These are phyloP conservation scores for Brachypodius melanocephalos DNA, from an alignment of 2,113 vertebrate species.

Conservation along the genomic window DNA sequence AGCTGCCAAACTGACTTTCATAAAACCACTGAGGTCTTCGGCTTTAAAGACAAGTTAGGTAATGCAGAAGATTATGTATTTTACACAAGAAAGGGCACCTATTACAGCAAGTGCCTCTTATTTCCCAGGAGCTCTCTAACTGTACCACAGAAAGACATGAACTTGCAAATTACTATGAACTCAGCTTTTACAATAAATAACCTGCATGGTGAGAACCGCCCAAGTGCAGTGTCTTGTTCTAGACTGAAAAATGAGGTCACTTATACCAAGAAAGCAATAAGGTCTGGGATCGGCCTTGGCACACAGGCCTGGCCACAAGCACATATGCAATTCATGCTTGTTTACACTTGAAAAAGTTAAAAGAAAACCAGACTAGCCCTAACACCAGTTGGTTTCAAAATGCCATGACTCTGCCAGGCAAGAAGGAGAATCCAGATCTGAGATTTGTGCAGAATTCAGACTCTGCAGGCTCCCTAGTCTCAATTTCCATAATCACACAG, in stretches of 20 bases:
- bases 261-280: not conserved
- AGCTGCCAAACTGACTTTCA: not conserved
- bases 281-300: not conserved
- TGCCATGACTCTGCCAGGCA: not conserved
- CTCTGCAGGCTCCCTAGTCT: not conserved
- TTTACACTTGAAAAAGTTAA: not conserved
- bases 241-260: not conserved
- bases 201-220: not conserved
- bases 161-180: not conserved
- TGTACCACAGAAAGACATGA: not conserved
- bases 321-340: not conserved
- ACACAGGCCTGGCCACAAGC: accelerated
- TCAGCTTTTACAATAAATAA: not conserved
- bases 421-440: not conserved
- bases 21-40: not conserved
- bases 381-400: not conserved
- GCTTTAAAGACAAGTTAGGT: not conserved
- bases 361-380: not conserved
- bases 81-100: not conserved
- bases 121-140: not conserved
- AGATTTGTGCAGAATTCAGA: not conserved
- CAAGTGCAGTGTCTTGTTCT: accelerated
- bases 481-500: not conserved
- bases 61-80: not conserved
- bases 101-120: not conserved